Evolutionary conservation across 2,113 vertebrate species (phyloP).

Genomic region (Ancistrus triradiatus): DNA sequence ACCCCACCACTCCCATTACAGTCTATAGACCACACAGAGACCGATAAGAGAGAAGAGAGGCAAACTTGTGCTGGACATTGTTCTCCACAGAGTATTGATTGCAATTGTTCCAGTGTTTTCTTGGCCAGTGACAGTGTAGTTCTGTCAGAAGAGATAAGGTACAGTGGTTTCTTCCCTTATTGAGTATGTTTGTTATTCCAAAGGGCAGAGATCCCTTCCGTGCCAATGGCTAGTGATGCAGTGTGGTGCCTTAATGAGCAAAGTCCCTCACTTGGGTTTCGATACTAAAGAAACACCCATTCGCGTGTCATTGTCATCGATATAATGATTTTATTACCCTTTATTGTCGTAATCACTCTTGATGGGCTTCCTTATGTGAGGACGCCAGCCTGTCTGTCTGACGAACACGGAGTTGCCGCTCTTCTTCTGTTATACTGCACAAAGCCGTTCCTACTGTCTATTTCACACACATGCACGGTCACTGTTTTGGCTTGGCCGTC

Average conservation of each 20-base stretch:
- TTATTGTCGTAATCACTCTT: conserved; percentile 20
- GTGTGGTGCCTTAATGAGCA: not conserved
- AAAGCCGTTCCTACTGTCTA: not conserved
- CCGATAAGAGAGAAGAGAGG: conserved; percentile 7
- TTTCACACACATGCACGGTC: conserved; percentile 19
- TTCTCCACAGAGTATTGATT: no score
- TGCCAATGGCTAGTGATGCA: not conserved
- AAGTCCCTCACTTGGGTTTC: not conserved
- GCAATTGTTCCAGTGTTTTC: no score
- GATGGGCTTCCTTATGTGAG: conserved; percentile 24
- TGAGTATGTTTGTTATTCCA: not conserved
- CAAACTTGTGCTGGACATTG: no score
- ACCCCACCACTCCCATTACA: not conserved
- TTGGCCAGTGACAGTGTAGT: no score
- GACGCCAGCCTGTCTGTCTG: no score
- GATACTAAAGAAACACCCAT: conserved; percentile 17
- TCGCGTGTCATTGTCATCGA: conserved; percentile 22
- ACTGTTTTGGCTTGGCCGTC: conserved; percentile 21
- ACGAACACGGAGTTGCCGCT: no score
- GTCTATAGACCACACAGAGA: not conserved
- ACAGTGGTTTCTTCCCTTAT: no score
- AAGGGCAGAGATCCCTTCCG: not conserved
- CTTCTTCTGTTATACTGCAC: conserved; percentile 5
- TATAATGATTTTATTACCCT: conserved; percentile 17
- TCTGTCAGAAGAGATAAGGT: no score